phyloP scores from a whole-genome alignment of 2,113 vertebrate genomes.

The Coreoperca whiteheadi region DNA sequence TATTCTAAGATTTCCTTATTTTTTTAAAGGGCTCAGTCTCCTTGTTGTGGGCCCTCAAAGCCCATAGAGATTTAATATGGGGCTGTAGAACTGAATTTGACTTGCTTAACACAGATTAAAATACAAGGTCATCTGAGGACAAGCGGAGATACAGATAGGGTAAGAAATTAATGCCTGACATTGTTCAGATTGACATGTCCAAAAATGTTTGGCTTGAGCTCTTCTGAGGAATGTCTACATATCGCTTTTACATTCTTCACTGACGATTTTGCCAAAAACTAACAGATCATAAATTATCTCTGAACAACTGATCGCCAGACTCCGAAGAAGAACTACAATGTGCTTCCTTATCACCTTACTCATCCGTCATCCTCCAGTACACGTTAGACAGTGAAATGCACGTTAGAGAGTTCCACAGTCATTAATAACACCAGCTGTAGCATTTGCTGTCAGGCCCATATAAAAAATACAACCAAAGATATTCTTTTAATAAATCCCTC shows the following conservation, averaged over 20 bases:
- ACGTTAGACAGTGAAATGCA: slow-evolving; percentile 10
- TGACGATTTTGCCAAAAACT: slow-evolving; percentile 29
- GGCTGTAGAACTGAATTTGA: neutral
- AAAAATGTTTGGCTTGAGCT: slow-evolving; percentile 26
- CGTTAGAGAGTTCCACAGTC: neutral
- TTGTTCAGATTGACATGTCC: neutral
- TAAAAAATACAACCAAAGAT: slow-evolving; percentile 16
- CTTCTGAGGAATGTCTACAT: neutral
- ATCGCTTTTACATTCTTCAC: neutral
- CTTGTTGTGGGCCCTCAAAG: neutral
- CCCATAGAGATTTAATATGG: neutral
- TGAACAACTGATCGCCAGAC: neutral
- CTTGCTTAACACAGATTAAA: neutral
- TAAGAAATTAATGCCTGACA: neutral
- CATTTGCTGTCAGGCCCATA: neutral
- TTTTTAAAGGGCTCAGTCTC: neutral
- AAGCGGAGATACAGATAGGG: neutral
- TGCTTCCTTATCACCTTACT: neutral
- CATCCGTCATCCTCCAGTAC: slow-evolving; percentile 35
- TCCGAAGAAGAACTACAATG: neutral
- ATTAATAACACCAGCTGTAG: slow-evolving; percentile 29
- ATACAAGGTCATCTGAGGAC: neutral
- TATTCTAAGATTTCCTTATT: neutral
- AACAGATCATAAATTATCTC: slow-evolving; percentile 22
- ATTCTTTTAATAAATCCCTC: slow-evolving; percentile 43